Conservation (phyloP, 2,113 vertebrate species). For the Phalacrocorax brasilianus region DNA sequence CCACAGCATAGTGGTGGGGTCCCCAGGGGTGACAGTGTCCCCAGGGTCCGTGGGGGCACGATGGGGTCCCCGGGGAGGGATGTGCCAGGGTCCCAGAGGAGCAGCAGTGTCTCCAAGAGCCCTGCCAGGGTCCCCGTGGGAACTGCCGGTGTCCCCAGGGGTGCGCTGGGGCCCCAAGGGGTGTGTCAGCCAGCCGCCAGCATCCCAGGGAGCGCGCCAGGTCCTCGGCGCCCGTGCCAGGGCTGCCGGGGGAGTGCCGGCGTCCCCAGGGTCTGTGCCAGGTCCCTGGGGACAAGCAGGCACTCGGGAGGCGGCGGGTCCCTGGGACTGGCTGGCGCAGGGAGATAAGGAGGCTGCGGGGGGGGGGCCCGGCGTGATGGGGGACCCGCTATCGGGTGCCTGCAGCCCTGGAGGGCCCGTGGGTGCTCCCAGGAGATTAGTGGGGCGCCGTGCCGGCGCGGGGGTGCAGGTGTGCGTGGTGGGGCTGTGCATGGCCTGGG, state of each 20-base stretch:
- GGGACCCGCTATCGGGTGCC: fast-evolving
- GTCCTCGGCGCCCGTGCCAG: not conserved
- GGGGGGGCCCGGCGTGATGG: fast-evolving
- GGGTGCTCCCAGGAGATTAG: not conserved
- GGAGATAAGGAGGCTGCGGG: not conserved
- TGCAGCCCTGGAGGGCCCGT: fast-evolving
- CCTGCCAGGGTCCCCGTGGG: not conserved
- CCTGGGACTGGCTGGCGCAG: fast-evolving
- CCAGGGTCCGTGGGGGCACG: not conserved
- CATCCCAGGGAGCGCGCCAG: not conserved
- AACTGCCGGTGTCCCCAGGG: too few relatives aligned
- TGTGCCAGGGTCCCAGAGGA: not conserved
- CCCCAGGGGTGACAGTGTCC: not conserved
- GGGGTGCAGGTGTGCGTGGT: too few relatives aligned
- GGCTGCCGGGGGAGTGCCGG: not conserved
- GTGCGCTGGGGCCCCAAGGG: too few relatives aligned
- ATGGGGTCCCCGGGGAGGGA: fast-evolving
- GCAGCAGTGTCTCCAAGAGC: too few relatives aligned
- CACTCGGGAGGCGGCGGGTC: not conserved
- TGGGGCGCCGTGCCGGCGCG: fast-evolving
- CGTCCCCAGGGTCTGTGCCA: not conserved
- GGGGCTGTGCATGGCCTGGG: fast-evolving
- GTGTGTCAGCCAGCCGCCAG: too few relatives aligned
- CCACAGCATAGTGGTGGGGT: not conserved
- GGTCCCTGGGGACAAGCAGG: not conserved